Evolutionary conservation across 2,888 invertebrate genomes (phyloP).

Genomic region (Urechis unicinctus): DNA sequence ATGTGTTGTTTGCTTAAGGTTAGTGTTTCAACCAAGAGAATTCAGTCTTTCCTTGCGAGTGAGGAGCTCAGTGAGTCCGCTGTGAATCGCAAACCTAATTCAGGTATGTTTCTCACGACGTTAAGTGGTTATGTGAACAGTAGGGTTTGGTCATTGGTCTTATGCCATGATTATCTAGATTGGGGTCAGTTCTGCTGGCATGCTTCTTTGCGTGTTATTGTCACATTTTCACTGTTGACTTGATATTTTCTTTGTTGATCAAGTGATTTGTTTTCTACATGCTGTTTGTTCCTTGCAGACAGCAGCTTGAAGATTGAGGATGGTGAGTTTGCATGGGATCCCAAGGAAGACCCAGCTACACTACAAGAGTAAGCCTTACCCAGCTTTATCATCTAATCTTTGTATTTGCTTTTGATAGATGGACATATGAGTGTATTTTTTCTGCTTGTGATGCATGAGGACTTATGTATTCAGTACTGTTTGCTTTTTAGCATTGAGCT

Average conservation of each 20-base stretch:
- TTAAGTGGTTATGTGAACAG: too few relatives aligned
- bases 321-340: background rate
- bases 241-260: background rate
- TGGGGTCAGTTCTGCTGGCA: too few relatives aligned
- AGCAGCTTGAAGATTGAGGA: background rate
- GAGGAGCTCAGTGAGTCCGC: slow-evolving; percentile 3
- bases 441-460: too few relatives aligned
- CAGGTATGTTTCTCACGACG: too few relatives aligned
- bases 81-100: too few relatives aligned
- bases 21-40: slow-evolving; percentile 3
- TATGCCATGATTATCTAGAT: too few relatives aligned
- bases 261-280: background rate
- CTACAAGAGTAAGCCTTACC: background rate
- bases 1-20: background rate
- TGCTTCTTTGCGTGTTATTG: too few relatives aligned
- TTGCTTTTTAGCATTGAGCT: slow-evolving; percentile 63
- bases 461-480: too few relatives aligned
- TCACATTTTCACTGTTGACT: too few relatives aligned
- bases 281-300: background rate
- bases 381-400: background rate
- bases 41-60: background rate
- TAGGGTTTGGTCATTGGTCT: too few relatives aligned
- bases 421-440: background rate
- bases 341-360: background rate
- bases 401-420: background rate